A percentile compares a stretch with the other conserved stretches of the same genome.
These are phyloP conservation scores for Mus musculus DNA, from an alignment of 2,113 vertebrate species.

Conservation along the genomic window DNA sequence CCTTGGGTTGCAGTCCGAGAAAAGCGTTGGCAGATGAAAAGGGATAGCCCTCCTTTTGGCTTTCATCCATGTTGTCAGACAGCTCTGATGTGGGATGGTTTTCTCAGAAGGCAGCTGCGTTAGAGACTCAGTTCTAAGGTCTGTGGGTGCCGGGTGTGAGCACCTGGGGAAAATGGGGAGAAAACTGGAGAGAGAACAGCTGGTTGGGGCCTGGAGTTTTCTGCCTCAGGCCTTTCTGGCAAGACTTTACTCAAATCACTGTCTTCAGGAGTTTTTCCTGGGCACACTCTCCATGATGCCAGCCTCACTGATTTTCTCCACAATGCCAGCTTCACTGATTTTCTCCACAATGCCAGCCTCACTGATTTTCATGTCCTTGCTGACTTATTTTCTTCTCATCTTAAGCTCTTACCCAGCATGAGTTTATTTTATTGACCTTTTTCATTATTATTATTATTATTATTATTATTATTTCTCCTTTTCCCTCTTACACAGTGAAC, in stretches of 20 bases:
- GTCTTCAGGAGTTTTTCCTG: background rate
- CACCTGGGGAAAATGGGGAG: background rate
- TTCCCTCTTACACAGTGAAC: background rate
- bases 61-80: background rate
- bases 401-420: background rate
- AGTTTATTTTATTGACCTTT: background rate
- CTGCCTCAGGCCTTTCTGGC: background rate
- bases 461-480: background rate
- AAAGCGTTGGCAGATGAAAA: conserved; percentile 34
- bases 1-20: conserved; percentile 46
- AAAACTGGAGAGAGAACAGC: background rate
- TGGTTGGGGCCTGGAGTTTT: background rate
- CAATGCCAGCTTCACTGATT: background rate
- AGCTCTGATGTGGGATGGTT: background rate
- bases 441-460: background rate
- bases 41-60: background rate
- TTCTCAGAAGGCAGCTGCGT: background rate
- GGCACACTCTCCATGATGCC: background rate
- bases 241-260: background rate
- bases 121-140: background rate
- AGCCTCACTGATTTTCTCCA: background rate
- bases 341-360: background rate
- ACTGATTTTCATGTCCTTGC: background rate
- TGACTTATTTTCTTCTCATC: background rate
- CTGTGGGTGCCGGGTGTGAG: background rate